These are phyloP conservation scores for Proctacanthus coquilletti DNA, from an alignment of 1,140 invertebrate genomes.

Conservation along the genomic window DNA sequence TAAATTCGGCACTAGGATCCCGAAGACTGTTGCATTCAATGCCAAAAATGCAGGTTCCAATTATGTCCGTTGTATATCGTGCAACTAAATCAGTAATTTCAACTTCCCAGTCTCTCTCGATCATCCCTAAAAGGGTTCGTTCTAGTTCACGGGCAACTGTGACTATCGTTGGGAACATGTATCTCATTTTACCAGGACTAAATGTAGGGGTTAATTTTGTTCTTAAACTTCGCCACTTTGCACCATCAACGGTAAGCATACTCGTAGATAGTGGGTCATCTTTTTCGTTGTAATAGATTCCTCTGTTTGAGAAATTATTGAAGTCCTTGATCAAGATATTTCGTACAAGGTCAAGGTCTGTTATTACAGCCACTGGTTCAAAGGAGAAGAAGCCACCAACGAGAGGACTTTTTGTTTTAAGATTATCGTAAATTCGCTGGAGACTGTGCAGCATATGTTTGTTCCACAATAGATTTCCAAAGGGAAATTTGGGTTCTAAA, in stretches of 20 bases:
- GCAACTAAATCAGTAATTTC: conserved; percentile 16
- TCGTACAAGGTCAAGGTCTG: conserved; percentile 37
- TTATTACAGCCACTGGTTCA: conserved; percentile 21
- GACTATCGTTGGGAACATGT: conserved; percentile 31
- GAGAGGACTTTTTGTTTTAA: conserved; percentile 1
- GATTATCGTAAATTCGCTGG: conserved; percentile 1
- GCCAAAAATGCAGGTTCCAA: conserved; percentile 45
- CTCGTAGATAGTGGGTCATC: conserved; percentile 36
- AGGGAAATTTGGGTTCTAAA: background rate
- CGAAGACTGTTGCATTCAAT: conserved; percentile 36
- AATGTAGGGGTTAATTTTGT: conserved; percentile 45
- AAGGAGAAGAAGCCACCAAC: conserved; percentile 18
- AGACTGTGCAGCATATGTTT: background rate
- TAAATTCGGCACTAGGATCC: conserved; percentile 37
- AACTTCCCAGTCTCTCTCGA: no score
- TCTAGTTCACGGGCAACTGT: no score
- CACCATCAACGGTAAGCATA: conserved; percentile 34
- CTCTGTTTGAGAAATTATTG: conserved; percentile 37
- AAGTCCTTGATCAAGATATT: conserved; percentile 42
- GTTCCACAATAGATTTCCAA: conserved; percentile 5
- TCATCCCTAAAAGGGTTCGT: no score
- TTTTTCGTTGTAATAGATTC: conserved; percentile 34
- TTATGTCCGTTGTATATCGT: conserved; percentile 26
- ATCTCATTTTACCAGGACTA: conserved; percentile 39
- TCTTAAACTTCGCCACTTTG: conserved; percentile 43